A percentile compares a stretch with the other conserved stretches of the same genome.
Evolutionary conservation across 2,113 vertebrate species (phyloP).

Genomic region (Synchiropus splendidus): DNA sequence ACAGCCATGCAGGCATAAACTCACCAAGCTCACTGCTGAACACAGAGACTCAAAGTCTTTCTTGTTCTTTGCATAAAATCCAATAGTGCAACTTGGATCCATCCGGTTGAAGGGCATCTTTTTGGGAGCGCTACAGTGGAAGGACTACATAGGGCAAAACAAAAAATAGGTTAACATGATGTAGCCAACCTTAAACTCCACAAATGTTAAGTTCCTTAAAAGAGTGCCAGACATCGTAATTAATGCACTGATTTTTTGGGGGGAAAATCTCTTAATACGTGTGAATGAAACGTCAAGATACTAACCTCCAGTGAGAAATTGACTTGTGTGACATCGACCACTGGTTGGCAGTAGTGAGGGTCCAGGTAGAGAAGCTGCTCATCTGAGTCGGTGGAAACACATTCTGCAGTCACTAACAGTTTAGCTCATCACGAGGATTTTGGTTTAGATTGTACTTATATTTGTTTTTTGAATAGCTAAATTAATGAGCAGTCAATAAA

Average conservation of each 20-base stretch:
- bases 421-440: too few species aligned
- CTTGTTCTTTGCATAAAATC: slow-evolving; percentile 77
- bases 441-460: too few species aligned
- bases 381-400: slow-evolving; percentile 61
- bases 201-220: not conserved
- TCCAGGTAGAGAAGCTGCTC: slow-evolving; percentile 87
- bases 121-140: slow-evolving; percentile 82
- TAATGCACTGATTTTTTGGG: too few species aligned
- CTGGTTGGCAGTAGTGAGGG: slow-evolving; percentile 86
- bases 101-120: slow-evolving; percentile 84
- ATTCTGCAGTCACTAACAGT: too few species aligned
- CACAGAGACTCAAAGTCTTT: slow-evolving; percentile 80
- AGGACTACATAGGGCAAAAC: slow-evolving; percentile 60
- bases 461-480: too few species aligned
- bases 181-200: too few species aligned
- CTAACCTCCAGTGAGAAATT: slow-evolving; percentile 78
- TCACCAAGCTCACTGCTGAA: slow-evolving; percentile 69
- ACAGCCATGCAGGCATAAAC: slow-evolving; percentile 19
- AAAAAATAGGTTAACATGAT: too few species aligned
- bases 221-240: not conserved
- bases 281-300: not conserved
- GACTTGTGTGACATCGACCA: slow-evolving; percentile 71
- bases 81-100: slow-evolving; percentile 89
- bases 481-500: too few species aligned
- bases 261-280: too few species aligned